These are phyloP conservation scores for Seriola aureovittata DNA, from an alignment of 2,113 vertebrate genomes.

Conservation along the genomic window DNA sequence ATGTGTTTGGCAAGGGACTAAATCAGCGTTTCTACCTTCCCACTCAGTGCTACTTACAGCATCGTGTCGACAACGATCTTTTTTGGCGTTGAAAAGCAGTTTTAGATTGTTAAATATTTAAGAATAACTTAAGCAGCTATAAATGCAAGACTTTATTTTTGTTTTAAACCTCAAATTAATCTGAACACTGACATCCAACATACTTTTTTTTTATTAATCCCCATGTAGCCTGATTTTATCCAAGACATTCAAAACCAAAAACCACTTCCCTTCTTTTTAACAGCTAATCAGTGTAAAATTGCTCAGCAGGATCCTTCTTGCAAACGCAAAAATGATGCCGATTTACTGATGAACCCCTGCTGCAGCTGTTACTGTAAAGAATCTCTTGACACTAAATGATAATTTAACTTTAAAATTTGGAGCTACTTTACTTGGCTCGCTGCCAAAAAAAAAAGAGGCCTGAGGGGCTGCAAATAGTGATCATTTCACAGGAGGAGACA, in stretches of 20 bases:
- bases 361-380: slow-evolving; percentile 44
- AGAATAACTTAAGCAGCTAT: slow-evolving; percentile 17
- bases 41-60: slow-evolving; percentile 37
- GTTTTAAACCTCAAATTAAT: background rate
- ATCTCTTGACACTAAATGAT: slow-evolving; percentile 48
- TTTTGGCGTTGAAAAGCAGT: background rate
- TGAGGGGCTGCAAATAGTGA: slow-evolving; percentile 12
- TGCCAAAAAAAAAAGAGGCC: slow-evolving; percentile 4
- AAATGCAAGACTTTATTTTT: slow-evolving; percentile 18
- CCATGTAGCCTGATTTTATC: slow-evolving; percentile 32
- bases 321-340: slow-evolving; percentile 50
- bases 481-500: slow-evolving; percentile 40
- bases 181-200: background rate
- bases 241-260: slow-evolving; percentile 24
- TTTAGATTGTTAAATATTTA: slow-evolving; percentile 2
- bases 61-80: slow-evolving; percentile 1
- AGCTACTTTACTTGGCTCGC: slow-evolving; percentile 29
- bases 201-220: slow-evolving; percentile 30
- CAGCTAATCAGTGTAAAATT: slow-evolving; percentile 64
- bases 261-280: slow-evolving; percentile 55
- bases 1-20: slow-evolving; percentile 55
- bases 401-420: slow-evolving; percentile 36
- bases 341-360: slow-evolving; percentile 51
- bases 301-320: slow-evolving; percentile 48
- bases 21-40: slow-evolving; percentile 44